Base-by-base conservation (phyloP, 2,113 vertebrate species). In the Bettongia penicillata region DNA sequence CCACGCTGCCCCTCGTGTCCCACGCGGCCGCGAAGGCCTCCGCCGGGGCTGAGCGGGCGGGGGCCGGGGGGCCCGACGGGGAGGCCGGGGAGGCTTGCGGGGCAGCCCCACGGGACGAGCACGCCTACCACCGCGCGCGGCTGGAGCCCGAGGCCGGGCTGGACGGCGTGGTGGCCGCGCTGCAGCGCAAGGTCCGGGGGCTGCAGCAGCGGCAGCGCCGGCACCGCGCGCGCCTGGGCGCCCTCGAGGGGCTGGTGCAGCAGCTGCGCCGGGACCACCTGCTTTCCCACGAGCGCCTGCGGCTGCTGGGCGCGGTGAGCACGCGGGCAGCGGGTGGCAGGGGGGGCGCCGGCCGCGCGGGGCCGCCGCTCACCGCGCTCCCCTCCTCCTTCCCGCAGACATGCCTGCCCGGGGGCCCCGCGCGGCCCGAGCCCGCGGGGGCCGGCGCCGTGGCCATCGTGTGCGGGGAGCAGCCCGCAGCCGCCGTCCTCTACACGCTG, bases 141-240 rank as follows among this genome's bases (percentile, higher is more conserved):
- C 90, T 57, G 52, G 94, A 51, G n/a, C 19, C 91, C 0, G 0
- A 3, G 53, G 91, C 90, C 0, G 47, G 99, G 94, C 98, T 99
- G 94, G 98, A 98, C 22, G 96, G 97, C 0, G 96, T 98, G 0
- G 98, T 98, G 43, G 6, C 95, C 0, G 98, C 97, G 28, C 97
- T 99, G 25, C 99, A 99, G 98, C 98, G 97, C 91, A 99, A 98
- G 90, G 99, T 99, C 53, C 98, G 96, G 55, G 97, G 98, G 28
- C 98, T 99, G 57, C 99, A 99, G 98, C 98, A 98, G 97, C 96
- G 98, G 9, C 99, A 99, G 6, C 97, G 98, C 14, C 97, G 98
- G 22, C 99, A 99, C 97, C 97, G 98, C 93, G 98, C 98, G 49
- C 99, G 99, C 55, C 96, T 99, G 6, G 96, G 97, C 51, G 98